Conservation (phyloP, 2,113 vertebrate genomes). For the Psittacara wagleri region DNA sequence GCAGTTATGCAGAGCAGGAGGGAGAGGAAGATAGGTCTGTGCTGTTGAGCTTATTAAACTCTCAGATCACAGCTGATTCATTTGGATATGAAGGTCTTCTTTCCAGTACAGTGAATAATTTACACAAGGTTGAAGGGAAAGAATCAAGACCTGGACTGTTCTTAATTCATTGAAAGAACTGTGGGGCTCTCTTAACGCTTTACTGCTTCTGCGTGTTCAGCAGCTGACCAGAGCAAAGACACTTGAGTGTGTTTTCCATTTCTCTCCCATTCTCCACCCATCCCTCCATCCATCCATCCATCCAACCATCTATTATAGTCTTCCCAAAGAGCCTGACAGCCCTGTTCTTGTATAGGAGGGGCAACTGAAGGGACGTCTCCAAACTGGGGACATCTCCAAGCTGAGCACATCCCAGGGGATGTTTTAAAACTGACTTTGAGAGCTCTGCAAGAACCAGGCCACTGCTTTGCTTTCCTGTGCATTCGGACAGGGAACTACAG, state of each 20-base stretch:
- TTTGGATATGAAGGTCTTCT: neutral
- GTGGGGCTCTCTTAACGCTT: neutral
- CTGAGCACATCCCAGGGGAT: neutral
- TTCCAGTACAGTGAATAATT: neutral
- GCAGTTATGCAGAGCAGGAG: neutral
- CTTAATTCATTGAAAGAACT: neutral
- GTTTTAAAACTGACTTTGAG: neutral
- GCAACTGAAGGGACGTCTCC: neutral
- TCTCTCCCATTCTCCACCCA: neutral
- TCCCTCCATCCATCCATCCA: neutral
- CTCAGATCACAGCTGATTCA: neutral
- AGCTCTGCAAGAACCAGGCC: neutral
- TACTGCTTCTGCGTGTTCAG: neutral
- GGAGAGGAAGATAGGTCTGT: neutral
- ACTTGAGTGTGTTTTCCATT: neutral
- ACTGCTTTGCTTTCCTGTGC: neutral
- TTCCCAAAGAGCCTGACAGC: neutral
- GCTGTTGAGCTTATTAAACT: neutral
- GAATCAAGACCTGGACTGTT: neutral
- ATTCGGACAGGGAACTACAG: neutral
- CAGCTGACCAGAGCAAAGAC: neutral
- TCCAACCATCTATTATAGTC: neutral
- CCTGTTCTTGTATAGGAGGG: neutral
- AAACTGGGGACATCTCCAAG: neutral
- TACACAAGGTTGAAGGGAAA: neutral